Evolutionary conservation across 37 sponge, comb jelly and placozoan genomes (phyloP).

Genomic region (Lycopodina hypogea): DNA sequence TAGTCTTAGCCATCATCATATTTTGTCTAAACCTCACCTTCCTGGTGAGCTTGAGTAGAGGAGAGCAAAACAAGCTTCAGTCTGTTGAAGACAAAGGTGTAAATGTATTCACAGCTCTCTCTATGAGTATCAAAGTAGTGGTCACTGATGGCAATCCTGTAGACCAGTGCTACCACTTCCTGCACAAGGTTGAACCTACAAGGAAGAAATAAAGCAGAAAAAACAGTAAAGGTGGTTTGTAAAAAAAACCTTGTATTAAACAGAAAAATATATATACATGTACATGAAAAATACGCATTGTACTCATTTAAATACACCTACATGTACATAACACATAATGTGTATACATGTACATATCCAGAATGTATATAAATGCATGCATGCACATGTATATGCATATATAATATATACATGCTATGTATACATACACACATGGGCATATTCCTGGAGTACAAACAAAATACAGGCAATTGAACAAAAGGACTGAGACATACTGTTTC

Average conservation of each 20-base stretch:
- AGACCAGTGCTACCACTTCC: slow-evolving; percentile 20
- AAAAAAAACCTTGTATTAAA: neutral
- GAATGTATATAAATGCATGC: too few species aligned
- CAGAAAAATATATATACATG: too few species aligned
- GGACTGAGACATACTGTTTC: slow-evolving; percentile 18
- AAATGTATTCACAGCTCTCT: slow-evolving; percentile 35
- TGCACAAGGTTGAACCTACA: slow-evolving; percentile 15
- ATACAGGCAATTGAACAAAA: too few species aligned
- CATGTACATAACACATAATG: too few species aligned
- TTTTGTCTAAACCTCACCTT: neutral
- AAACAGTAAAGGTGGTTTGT: neutral
- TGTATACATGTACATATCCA: too few species aligned
- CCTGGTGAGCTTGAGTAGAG: slow-evolving; percentile 8
- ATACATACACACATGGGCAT: too few species aligned
- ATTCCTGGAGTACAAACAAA: too few species aligned
- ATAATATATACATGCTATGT: too few species aligned
- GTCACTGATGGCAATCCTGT: slow-evolving; percentile 35
- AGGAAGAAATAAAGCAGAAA: neutral
- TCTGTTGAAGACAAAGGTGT: slow-evolving; percentile 16
- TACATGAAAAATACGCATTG: too few species aligned
- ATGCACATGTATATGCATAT: too few species aligned
- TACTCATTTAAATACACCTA: too few species aligned
- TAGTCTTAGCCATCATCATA: neutral
- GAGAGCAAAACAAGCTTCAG: slow-evolving; percentile 6
- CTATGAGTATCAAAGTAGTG: slow-evolving; percentile 47